Conservation (phyloP, 2,888 invertebrate genomes). For the Mechanitis mazaeus region DNA sequence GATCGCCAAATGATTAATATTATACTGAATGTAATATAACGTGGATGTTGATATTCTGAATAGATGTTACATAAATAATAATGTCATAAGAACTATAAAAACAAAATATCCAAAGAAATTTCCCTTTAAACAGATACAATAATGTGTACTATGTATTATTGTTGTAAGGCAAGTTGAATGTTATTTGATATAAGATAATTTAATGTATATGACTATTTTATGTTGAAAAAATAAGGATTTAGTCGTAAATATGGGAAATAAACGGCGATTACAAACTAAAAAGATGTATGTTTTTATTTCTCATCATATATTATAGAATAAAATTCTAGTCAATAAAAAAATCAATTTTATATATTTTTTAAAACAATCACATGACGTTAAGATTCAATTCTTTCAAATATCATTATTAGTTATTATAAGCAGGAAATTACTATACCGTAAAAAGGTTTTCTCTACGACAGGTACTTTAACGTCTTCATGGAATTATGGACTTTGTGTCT, state of each 20-base stretch:
- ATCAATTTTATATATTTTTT: not conserved
- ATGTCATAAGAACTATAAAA: slow-evolving; percentile 34
- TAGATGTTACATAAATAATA: slow-evolving; percentile 54
- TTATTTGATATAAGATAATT: slow-evolving; percentile 60
- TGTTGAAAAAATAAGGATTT: slow-evolving; percentile 60
- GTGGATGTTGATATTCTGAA: slow-evolving; percentile 63
- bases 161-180: slow-evolving; percentile 57
- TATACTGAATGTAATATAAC: slow-evolving; percentile 52
- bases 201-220: slow-evolving; percentile 65
- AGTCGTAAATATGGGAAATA: slow-evolving; percentile 60
- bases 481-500: slow-evolving; percentile 15
- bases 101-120: slow-evolving; percentile 40
- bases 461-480: slow-evolving; percentile 8
- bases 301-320: not conserved
- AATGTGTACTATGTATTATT: slow-evolving; percentile 35
- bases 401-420: slow-evolving; percentile 11
- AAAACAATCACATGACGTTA: not conserved
- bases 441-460: slow-evolving; percentile 23
- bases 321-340: not conserved
- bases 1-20: slow-evolving; percentile 73
- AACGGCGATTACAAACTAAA: slow-evolving; percentile 65
- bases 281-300: slow-evolving; percentile 44
- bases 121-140: slow-evolving; percentile 32
- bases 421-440: slow-evolving; percentile 25
- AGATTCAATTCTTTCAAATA: slow-evolving; percentile 11